phyloP scores from a whole-genome alignment of 30 jellyfish, hydroid and myxozoan genomes.

The Aurelia aurita region DNA sequence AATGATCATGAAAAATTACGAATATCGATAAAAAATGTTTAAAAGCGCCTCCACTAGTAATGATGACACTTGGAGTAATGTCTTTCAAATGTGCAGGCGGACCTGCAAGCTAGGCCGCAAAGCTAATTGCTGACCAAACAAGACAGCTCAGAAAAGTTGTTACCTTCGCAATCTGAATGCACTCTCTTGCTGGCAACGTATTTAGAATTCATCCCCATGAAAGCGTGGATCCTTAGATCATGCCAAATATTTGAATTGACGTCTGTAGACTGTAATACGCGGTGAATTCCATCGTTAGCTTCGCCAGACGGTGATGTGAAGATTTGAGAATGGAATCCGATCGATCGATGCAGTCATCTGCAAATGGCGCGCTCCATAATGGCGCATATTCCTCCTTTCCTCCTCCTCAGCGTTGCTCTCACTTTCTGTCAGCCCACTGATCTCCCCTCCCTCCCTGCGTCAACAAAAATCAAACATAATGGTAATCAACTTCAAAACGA shows the following conservation, averaged over 20 bases:
- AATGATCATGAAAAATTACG: too few species aligned
- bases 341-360: neutral
- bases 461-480: too few species aligned
- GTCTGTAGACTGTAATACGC: neutral
- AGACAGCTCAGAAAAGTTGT: neutral
- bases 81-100: too few species aligned
- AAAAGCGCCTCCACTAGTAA: too few species aligned
- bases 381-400: neutral
- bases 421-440: too few species aligned
- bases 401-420: too few species aligned
- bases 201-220: slow-evolving; percentile 3
- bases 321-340: neutral
- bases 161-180: slow-evolving; percentile 8
- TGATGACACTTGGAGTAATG: too few species aligned
- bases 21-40: too few species aligned
- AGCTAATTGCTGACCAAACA: too few species aligned
- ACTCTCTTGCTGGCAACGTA: neutral
- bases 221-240: neutral
- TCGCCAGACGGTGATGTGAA: neutral
- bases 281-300: neutral
- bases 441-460: too few species aligned
- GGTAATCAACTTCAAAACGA: slow-evolving; percentile 22
- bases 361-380: slow-evolving; percentile 16
- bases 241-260: neutral
- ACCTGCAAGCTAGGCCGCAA: too few species aligned